A percentile compares a stretch with the other conserved stretches of the same genome.
These are phyloP conservation scores for Psettodes erumei DNA, from an alignment of 2,113 vertebrate species.

Conservation along the genomic window DNA sequence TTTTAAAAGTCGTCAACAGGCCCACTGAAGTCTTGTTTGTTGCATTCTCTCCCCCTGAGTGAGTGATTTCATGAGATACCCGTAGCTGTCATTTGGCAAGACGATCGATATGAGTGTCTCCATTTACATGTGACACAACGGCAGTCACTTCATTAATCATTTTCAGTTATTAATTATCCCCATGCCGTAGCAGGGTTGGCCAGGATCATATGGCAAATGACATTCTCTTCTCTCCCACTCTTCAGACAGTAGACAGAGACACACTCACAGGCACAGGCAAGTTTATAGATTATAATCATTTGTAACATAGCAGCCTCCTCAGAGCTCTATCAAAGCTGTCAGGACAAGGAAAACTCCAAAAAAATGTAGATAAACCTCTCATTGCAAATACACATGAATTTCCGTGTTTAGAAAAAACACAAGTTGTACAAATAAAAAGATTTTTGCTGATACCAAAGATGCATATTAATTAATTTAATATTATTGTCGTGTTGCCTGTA, in stretches of 20 bases:
- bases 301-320: neutral
- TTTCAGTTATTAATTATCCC: neutral
- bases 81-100: neutral
- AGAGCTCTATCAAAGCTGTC: no score
- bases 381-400: no score
- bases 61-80: neutral
- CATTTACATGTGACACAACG: neutral
- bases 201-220: neutral
- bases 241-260: neutral
- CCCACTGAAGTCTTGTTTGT: neutral
- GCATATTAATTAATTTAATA: no score
- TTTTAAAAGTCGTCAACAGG: neutral
- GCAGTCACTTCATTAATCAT: neutral
- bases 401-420: no score
- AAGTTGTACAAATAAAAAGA: no score
- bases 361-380: no score
- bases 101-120: neutral
- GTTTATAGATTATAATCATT: neutral
- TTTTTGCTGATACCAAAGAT: no score
- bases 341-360: no score
- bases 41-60: neutral
- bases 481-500: no score
- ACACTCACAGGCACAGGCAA: neutral
- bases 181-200: neutral
- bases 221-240: neutral